Evolutionary conservation across 2,888 invertebrate genomes (phyloP), one percentile per base, ranked within the genome.

Genomic region (Pseudococcus longispinus): DNA sequence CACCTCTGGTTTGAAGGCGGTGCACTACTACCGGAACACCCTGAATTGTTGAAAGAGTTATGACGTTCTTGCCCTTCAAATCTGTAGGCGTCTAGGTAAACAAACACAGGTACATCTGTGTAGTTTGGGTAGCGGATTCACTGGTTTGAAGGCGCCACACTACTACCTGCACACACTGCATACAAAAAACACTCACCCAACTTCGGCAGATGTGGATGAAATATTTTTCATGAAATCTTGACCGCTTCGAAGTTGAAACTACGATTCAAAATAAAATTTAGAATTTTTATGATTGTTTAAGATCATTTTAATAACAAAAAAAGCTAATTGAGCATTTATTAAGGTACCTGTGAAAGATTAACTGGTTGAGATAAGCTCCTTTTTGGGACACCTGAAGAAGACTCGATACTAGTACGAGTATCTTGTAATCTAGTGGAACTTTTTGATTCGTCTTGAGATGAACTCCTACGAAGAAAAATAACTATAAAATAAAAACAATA

Each of bases 281-380:
- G 37, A 46, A 51, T 15, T 51, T 6, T 74, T 37, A 4, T n/a
- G 4, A 74, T 37, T 37, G 37, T 37, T 37, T 37, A 6, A 8
- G 9, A 37, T 37, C 37, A 37, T 37, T 9, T 9, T 37, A 6
- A 26, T 26, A 65, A 65, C 13, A 3, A 74, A n/a, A 18, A 5
- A n/a, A 8, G n/a, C 13, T 2, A 37, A 9, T 26, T 29, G 70
- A 13, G 23, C 1, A 2, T 70, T 26, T 4, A 70, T 29, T 70
- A 15, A 3, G 6, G 11, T 51, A 87, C 87, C 89, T 90, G 90
- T 74, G 89, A 89, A 65, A 92, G 90, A 89, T 91, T 91, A 46
- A 91, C 91, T 20, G 92, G 92, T 88, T 92, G 92, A 84, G 92
- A 92, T 88, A 91, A 91, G 84, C 92, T 92, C 88, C 92, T 90